Conservation (phyloP, 2,888 invertebrate genomes). For the Falcaria lacertinaria region DNA sequence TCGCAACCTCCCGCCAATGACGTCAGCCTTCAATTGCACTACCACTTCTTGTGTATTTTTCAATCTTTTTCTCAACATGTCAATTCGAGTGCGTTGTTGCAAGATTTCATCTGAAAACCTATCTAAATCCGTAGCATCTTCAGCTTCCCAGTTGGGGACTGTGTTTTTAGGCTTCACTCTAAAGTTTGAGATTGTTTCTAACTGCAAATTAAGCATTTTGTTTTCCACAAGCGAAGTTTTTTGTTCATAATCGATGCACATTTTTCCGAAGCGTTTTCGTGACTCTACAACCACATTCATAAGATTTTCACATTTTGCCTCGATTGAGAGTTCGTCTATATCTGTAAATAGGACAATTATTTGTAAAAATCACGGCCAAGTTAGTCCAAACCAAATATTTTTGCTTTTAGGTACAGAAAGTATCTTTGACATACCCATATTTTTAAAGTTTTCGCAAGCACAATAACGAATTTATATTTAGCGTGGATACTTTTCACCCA, state of each 20-base stretch:
- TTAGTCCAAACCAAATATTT: no score
- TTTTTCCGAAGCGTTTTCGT: constrained; percentile 64
- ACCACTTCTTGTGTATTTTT: constrained; percentile 49
- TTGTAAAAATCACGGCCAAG: no score
- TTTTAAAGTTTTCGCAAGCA: neutral
- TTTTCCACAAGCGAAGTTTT: constrained; percentile 53
- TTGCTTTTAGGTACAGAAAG: neutral
- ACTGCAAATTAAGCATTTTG: constrained; percentile 52
- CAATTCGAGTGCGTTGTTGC: constrained; percentile 34
- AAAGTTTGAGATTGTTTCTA: constrained; percentile 47
- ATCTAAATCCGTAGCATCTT: constrained; percentile 44
- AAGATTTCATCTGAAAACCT: constrained; percentile 41
- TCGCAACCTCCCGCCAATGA: constrained; percentile 34
- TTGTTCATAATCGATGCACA: constrained; percentile 55
- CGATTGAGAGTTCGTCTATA: constrained; percentile 35
- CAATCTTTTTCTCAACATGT: constrained; percentile 35
- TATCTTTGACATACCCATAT: neutral
- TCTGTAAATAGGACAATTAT: constrained; percentile 27
- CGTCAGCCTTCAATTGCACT: constrained; percentile 46
- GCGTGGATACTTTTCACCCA: no score
- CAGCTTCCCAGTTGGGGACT: constrained; percentile 27
- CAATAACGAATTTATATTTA: no score
- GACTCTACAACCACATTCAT: constrained; percentile 67
- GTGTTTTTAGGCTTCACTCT: constrained; percentile 48
- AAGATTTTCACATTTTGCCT: constrained; percentile 59